These are phyloP conservation scores for Autographa pulchrina DNA, from an alignment of 2,888 invertebrate species.

Conservation along the genomic window DNA sequence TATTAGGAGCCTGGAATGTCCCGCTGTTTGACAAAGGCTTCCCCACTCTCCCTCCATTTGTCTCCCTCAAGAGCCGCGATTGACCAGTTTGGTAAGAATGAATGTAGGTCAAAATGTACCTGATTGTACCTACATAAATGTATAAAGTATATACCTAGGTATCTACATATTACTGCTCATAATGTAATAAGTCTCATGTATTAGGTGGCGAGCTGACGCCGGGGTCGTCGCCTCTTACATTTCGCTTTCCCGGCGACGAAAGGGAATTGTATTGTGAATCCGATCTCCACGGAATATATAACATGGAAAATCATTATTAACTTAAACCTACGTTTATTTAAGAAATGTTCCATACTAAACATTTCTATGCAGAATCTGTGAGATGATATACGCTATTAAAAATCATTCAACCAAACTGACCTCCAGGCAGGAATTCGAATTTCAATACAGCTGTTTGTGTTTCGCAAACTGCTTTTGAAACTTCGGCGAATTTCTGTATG, in stretches of 20 bases:
- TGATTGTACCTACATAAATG: no score
- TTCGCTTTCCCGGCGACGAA: not conserved
- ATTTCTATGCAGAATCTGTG: no score
- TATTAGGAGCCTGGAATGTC: no score
- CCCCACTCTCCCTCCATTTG: no score
- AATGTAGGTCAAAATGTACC: no score
- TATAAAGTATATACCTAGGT: not conserved
- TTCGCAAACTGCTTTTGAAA: not conserved
- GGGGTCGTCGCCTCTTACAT: not conserved
- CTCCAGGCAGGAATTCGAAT: not conserved
- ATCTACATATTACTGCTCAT: not conserved
- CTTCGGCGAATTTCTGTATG: not conserved
- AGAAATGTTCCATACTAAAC: not conserved
- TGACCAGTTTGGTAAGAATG: no score
- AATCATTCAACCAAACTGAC: conserved; percentile 4
- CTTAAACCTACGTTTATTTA: not conserved
- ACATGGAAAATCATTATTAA: not conserved
- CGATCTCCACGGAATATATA: not conserved
- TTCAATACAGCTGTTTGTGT: not conserved
- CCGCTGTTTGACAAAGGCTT: no score
- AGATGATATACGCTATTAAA: not conserved
- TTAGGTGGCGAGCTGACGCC: not conserved
- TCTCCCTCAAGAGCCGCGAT: no score
- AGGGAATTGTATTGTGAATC: not conserved
- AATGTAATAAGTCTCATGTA: not conserved